Percentiles rank a stretch among this genome's conserved stretches.
Conservation (phyloP, 2,888 invertebrate genomes). For the Spodoptera picta region DNA sequence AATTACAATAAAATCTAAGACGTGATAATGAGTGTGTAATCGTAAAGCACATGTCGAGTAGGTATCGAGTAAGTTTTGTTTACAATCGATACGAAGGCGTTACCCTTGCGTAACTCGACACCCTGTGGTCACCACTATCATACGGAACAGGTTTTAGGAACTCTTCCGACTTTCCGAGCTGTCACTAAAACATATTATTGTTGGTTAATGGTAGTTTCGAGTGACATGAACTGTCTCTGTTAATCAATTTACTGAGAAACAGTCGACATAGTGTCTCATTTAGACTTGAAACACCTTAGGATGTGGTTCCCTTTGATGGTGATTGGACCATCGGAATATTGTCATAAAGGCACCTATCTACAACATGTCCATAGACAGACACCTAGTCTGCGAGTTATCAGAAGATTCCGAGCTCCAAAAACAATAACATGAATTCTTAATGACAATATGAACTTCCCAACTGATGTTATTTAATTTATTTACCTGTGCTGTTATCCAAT, state of each 20-base stretch:
- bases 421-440: slow-evolving; percentile 13
- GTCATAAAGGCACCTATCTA: no score
- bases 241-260: no score
- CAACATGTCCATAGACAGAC: not conserved
- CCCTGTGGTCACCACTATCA: slow-evolving; percentile 46
- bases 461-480: slow-evolving; percentile 6
- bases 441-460: slow-evolving; percentile 14
- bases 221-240: no score
- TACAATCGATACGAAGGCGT: slow-evolving; percentile 54
- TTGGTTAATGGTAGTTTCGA: no score
- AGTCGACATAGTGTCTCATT: no score
- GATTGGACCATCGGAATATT: no score
- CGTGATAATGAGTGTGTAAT: slow-evolving; percentile 30
- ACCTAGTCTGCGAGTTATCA: not conserved
- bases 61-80: slow-evolving; percentile 34
- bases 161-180: slow-evolving; percentile 12
- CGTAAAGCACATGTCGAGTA: slow-evolving; percentile 29
- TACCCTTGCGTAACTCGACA: slow-evolving; percentile 51
- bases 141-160: slow-evolving; percentile 47
- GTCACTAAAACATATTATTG: not conserved
- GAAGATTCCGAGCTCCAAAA: slow-evolving; percentile 2
- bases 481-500: slow-evolving; percentile 9
- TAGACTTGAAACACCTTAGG: no score
- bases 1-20: slow-evolving; percentile 7
- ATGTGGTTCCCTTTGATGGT: no score